Base-by-base conservation (phyloP, 2,113 vertebrate genomes). In the Panurus biarmicus region DNA sequence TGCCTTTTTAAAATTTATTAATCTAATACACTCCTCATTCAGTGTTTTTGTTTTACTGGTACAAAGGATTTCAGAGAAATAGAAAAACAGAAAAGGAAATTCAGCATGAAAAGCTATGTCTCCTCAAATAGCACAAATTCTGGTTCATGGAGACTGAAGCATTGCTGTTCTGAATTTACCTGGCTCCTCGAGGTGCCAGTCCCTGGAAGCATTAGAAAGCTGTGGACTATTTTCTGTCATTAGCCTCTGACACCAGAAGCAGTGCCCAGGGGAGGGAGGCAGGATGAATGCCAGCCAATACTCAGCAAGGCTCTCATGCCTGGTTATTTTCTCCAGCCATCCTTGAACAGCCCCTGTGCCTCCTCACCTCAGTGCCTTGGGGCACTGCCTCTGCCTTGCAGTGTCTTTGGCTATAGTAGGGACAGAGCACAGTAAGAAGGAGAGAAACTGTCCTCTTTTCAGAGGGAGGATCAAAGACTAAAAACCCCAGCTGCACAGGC, bases 211-310 rank as follows among this genome's bases (percentile, higher is more conserved):
- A 0, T 1, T 75, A 9, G 51, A 69, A 56, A 85, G 57, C 51
- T 53, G 42, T 0, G 1, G n/a, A 17, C 45, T 86, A 25, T 79
- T 76, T 93, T 73, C 80, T 42, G 29, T 35, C 54, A 58, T 73
- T 80, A 83, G 83, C 73, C 69, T 83, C 72, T 38, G 56, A 76
- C 73, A 86, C 79, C 51, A 80, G 76, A 54, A 89, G 54, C 44
- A 20, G 48, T 29, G n/a, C 38, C 54, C 0, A 0, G n/a, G 31
- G 23, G 6, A 92, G 19, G 20, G n/a, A 94, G 58, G 56, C 20
- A 70, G 64, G 47, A 57, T 23, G 57, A 58, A 82, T 6, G 12
- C 14, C 76, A 86, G 67, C 22, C 75, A 50, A 1, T 25, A 81
- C 81, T 50, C 81, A 81, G 42, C 69, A 70, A 61, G 54, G 25